Conservation (phyloP, 2,797 vertebrate genomes). For the Arrhamphus sclerolepis region DNA sequence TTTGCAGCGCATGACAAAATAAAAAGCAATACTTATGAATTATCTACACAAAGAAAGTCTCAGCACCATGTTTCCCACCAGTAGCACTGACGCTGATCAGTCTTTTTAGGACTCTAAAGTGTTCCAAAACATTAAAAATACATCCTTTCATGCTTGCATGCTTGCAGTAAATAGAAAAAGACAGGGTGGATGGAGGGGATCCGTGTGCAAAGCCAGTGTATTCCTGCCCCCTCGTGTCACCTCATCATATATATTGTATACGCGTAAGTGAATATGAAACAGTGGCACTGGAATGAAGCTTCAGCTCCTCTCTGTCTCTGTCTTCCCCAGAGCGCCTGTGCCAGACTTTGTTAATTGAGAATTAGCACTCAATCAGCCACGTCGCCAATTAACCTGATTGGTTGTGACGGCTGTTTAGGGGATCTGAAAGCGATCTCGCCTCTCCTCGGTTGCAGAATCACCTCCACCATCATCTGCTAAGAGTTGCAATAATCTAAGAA, state of each 20-base stretch:
- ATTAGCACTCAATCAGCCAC: constrained; percentile 65
- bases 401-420: constrained; percentile 52
- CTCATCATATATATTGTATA: constrained; percentile 1
- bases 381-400: constrained; percentile 60
- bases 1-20: no score
- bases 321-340: constrained; percentile 52
- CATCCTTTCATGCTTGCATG: constrained; percentile 28
- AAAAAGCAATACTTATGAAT: no score
- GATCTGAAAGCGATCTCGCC: constrained; percentile 25
- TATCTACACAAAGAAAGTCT: constrained; percentile 27
- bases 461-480: not conserved
- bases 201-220: constrained; percentile 30
- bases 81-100: constrained; percentile 27
- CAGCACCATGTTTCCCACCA: constrained; percentile 8
- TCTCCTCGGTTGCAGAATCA: constrained; percentile 18
- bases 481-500: not conserved
- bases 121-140: constrained; percentile 54
- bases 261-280: not conserved
- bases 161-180: constrained; percentile 53
- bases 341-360: constrained; percentile 53
- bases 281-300: constrained; percentile 13
- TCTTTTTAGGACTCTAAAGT: constrained; percentile 43
- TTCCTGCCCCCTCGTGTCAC: constrained; percentile 34
- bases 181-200: constrained; percentile 17
- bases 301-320: not conserved